Evolutionary conservation across 2,113 vertebrate genomes (phyloP).

Genomic region (Xenopus tropicalis): DNA sequence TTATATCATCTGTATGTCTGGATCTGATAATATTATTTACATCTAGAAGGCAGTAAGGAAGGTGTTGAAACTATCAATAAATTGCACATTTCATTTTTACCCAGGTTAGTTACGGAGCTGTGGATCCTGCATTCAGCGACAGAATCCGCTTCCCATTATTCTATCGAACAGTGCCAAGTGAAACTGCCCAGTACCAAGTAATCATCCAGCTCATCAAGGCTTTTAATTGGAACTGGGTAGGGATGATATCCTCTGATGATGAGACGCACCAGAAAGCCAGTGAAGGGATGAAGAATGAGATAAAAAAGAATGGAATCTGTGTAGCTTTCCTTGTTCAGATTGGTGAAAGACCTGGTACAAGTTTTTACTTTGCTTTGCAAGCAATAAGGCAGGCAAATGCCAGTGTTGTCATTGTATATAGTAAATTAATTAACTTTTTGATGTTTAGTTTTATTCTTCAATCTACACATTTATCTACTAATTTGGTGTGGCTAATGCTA

Average conservation of each 20-base stretch:
- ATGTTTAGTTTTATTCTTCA: not conserved
- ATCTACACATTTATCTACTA: not conserved
- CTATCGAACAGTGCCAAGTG: not conserved
- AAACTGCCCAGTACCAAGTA: not conserved
- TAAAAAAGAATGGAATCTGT: not conserved
- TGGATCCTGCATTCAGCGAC: conserved; percentile 8
- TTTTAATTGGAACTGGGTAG: conserved; percentile 6
- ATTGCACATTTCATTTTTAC: too few relatives aligned
- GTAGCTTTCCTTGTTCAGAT: not conserved
- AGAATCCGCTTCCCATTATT: conserved; percentile 3
- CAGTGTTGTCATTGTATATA: not conserved
- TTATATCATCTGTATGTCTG: too few relatives aligned
- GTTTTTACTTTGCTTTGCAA: not conserved
- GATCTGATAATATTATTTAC: too few relatives aligned
- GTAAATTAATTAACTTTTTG: too few relatives aligned
- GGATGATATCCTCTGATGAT: conserved; percentile 1
- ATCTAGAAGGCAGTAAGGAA: too few relatives aligned
- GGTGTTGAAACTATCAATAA: too few relatives aligned
- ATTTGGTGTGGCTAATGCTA: not conserved
- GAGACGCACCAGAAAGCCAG: not conserved
- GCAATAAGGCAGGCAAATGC: not conserved
- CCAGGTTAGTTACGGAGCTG: conserved; percentile 9
- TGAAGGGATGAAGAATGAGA: not conserved
- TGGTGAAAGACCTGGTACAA: not conserved
- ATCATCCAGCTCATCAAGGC: not conserved